Evolutionary conservation across 2,113 vertebrate species (phyloP).

Genomic region (Potamarius usumacintae): DNA sequence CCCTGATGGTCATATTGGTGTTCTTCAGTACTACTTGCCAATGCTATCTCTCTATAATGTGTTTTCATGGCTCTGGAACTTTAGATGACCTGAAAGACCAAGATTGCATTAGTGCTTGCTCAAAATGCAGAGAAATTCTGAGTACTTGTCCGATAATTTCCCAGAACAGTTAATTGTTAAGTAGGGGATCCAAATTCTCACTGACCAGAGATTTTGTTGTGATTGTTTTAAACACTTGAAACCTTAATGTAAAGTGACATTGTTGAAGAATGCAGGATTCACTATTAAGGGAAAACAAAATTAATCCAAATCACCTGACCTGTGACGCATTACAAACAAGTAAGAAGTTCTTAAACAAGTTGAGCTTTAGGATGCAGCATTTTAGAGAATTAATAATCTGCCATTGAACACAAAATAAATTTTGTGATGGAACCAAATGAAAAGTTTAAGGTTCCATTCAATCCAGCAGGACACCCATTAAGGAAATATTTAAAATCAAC

Average conservation of each 20-base stretch:
- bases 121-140: not conserved
- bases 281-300: not conserved
- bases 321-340: not conserved
- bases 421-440: not conserved
- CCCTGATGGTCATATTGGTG: not conserved
- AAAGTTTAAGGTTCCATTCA: constrained; percentile 48
- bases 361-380: not conserved
- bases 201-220: not conserved
- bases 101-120: constrained; percentile 19
- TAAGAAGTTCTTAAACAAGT: not conserved
- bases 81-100: constrained; percentile 8
- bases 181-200: not conserved
- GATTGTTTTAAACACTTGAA: not conserved
- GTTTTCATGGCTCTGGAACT: not conserved
- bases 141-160: not conserved
- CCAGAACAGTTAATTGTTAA: not conserved
- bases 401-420: not conserved
- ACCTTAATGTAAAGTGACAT: not conserved
- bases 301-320: not conserved
- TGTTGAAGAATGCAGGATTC: not conserved
- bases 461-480: constrained; percentile 42
- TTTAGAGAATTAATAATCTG: not conserved
- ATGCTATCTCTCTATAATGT: constrained; percentile 1
- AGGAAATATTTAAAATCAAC: constrained; percentile 52
- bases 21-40: not conserved